These are phyloP conservation scores for Cyanoliseus patagonus DNA, from an alignment of 2,113 vertebrate species.

Conservation along the genomic window DNA sequence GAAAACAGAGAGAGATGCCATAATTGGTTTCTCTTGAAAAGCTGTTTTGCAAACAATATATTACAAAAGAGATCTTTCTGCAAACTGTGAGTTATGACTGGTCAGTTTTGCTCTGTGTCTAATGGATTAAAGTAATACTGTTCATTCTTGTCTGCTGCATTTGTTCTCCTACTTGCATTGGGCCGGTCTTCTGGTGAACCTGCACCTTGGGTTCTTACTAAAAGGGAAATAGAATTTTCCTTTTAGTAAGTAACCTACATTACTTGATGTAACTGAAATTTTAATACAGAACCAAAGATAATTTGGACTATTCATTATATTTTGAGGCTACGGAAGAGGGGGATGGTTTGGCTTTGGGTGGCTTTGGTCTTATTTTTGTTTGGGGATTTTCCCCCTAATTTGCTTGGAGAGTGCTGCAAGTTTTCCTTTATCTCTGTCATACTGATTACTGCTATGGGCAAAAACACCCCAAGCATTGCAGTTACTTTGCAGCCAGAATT, in stretches of 20 bases:
- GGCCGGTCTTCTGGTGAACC: neutral
- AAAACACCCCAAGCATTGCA: neutral
- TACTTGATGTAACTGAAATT: neutral
- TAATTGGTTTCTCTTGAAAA: conserved; percentile 51
- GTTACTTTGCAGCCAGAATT: neutral
- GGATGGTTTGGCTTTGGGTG: neutral
- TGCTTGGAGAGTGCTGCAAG: neutral
- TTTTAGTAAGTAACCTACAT: neutral
- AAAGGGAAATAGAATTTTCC: neutral
- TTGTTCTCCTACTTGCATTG: neutral
- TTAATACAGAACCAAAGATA: neutral
- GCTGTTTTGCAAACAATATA: conserved; percentile 15
- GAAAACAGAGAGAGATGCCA: conserved; percentile 5
- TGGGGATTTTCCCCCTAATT: neutral
- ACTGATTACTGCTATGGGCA: neutral
- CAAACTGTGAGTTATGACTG: conserved; percentile 18
- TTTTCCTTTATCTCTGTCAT: neutral
- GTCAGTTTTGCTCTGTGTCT: conserved; percentile 10
- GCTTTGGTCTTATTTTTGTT: neutral
- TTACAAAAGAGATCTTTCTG: conserved; percentile 35
- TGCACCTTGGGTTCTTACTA: neutral
- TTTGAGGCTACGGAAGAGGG: neutral
- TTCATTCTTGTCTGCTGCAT: neutral
- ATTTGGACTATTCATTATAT: neutral
- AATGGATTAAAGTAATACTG: neutral